Percentiles rank a stretch among this genome's conserved stretches.
These are phyloP conservation scores for Plebejus anna DNA, from an alignment of 2,888 invertebrate genomes.

Conservation along the genomic window DNA sequence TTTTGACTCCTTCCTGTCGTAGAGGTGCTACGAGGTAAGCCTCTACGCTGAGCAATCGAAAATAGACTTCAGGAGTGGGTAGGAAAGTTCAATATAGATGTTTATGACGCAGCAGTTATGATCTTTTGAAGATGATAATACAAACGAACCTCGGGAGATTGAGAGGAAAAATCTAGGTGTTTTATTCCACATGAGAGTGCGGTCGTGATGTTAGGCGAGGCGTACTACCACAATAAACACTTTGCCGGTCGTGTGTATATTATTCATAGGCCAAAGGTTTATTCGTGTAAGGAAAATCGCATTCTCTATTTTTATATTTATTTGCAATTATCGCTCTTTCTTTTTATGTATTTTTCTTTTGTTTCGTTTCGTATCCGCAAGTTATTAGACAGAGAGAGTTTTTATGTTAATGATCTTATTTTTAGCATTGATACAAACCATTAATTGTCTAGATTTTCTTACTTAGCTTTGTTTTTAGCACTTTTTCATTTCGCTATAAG, in stretches of 20 bases:
- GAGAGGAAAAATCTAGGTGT: constrained; percentile 74
- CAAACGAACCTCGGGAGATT: constrained; percentile 61
- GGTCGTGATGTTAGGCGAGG: constrained; percentile 59
- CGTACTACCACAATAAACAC: constrained; percentile 72
- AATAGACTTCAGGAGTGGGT: constrained; percentile 48
- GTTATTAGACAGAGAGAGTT: background rate
- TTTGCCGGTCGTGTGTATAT: constrained; percentile 63
- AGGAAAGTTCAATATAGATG: constrained; percentile 58
- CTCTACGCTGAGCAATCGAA: constrained; percentile 49
- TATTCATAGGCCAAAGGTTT: constrained; percentile 64
- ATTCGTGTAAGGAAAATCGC: constrained; percentile 29
- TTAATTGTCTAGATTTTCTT: background rate
- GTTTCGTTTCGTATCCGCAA: background rate
- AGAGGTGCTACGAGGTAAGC: constrained; percentile 46
- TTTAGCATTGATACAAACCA: background rate
- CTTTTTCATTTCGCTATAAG: background rate
- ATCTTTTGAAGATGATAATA: constrained; percentile 46
- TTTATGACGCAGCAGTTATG: constrained; percentile 45
- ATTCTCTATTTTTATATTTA: constrained; percentile 18
- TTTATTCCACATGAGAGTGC: constrained; percentile 71
- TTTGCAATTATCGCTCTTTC: constrained; percentile 16
- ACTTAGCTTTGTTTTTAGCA: background rate
- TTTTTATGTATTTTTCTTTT: constrained; percentile 8
- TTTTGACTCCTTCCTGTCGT: constrained; percentile 53
- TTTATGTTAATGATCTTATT: background rate